Evolutionary conservation across 2,888 invertebrate species (phyloP).

Genomic region (Morpho achilles): DNA sequence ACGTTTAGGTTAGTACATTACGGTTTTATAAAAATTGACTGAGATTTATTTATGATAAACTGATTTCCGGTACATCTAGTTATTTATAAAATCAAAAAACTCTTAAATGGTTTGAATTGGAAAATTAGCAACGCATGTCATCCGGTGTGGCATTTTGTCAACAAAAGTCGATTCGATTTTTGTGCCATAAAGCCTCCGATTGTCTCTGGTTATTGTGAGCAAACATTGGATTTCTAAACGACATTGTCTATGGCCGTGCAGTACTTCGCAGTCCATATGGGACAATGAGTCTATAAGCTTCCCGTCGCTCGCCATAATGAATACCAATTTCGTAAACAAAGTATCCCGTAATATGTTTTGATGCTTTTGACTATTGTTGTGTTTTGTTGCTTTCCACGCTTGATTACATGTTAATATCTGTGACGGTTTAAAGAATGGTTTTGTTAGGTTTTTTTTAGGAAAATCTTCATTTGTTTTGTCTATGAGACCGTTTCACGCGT

Average conservation of each 20-base stretch:
- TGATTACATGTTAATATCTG: slow-evolving; percentile 61
- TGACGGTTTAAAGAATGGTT: slow-evolving; percentile 46
- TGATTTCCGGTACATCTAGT: slow-evolving; percentile 8
- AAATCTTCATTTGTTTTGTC: slow-evolving; percentile 37
- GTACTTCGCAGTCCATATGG: slow-evolving; percentile 44
- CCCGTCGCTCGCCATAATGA: slow-evolving; percentile 61
- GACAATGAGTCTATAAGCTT: slow-evolving; percentile 51
- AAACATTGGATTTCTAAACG: slow-evolving; percentile 42
- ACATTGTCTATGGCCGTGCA: slow-evolving; percentile 34
- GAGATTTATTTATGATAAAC: too few relatives aligned
- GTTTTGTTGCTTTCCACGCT: slow-evolving; percentile 42
- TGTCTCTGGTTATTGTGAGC: slow-evolving; percentile 48
- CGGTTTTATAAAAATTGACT: too few relatives aligned
- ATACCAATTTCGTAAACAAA: slow-evolving; percentile 69
- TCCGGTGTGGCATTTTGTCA: slow-evolving; percentile 59
- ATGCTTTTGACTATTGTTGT: slow-evolving; percentile 60
- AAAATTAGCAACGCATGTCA: slow-evolving; percentile 71
- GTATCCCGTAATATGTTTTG: slow-evolving; percentile 72
- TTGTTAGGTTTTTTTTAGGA: slow-evolving; percentile 37
- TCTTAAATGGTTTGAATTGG: slow-evolving; percentile 48
- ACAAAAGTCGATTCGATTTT: slow-evolving; percentile 45
- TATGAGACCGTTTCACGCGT: slow-evolving; percentile 48
- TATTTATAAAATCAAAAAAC: slow-evolving; percentile 32
- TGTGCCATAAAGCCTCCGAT: slow-evolving; percentile 34
- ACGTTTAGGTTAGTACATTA: too few relatives aligned